A percentile compares a stretch with the other conserved stretches of the same genome.
These are phyloP conservation scores for Syngnathus rostellatus DNA, from an alignment of 2,797 vertebrate species.

Conservation along the genomic window DNA sequence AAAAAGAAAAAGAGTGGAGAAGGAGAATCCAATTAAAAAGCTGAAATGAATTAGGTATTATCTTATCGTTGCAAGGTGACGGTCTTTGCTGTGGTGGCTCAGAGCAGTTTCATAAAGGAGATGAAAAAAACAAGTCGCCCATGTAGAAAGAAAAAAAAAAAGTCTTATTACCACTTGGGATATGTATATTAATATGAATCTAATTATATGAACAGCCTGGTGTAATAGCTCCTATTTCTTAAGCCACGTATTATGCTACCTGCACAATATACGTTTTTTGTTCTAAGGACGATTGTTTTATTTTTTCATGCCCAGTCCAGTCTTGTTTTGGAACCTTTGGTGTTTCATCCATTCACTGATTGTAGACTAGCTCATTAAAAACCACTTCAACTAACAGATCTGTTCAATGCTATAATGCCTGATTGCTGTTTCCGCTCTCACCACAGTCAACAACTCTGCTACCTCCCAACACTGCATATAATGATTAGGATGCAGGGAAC, in stretches of 20 bases:
- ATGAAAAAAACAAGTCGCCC: neutral
- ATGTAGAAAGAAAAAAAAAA: neutral
- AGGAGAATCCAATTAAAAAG: conserved; percentile 57
- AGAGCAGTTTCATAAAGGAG: conserved; percentile 18
- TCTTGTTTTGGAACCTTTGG: conserved; percentile 88
- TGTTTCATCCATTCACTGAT: conserved; percentile 96
- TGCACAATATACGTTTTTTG: neutral
- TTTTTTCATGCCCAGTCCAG: conserved; percentile 71
- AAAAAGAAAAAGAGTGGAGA: conserved; percentile 17
- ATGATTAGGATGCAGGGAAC: conserved; percentile 66
- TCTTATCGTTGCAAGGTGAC: conserved; percentile 41
- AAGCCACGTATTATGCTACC: neutral
- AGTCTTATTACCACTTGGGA: neutral
- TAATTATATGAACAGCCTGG: conserved; percentile 18
- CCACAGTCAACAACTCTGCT: conserved; percentile 76
- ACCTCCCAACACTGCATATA: conserved; percentile 67
- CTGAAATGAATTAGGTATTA: conserved; percentile 43
- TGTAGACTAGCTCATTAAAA: conserved; percentile 99
- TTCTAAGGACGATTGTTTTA: conserved; percentile 5
- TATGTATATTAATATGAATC: neutral
- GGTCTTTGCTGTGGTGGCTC: conserved; percentile 23
- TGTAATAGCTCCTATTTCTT: neutral
- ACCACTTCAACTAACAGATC: conserved; percentile 93
- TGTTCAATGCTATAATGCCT: conserved; percentile 69
- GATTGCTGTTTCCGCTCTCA: conserved; percentile 82